Conservation (phyloP, 2,113 vertebrate species). For the Hippocampus comes region DNA sequence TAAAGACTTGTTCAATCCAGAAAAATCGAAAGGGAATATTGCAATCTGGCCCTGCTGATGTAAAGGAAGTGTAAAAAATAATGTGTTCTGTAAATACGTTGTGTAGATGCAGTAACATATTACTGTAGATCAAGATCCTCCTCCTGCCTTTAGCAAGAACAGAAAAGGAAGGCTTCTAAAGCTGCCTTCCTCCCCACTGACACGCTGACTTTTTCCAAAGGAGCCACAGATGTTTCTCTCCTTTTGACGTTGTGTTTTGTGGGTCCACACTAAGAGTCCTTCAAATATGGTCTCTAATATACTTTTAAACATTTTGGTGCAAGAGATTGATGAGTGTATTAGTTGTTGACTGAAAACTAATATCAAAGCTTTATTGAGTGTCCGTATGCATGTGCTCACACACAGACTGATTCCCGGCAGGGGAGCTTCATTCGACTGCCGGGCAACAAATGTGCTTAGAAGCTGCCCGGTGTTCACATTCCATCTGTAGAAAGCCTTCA, state of each 20-base stretch:
- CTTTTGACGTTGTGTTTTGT: background rate
- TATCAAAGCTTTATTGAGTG: background rate
- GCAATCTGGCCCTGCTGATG: conserved; percentile 66
- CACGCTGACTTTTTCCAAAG: conserved; percentile 21
- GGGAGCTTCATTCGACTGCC: background rate
- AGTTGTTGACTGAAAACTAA: too few relatives aligned
- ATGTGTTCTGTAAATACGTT: conserved; percentile 34
- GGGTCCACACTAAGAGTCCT: conserved; percentile 25
- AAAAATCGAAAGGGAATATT: conserved; percentile 55
- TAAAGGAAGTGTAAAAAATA: conserved; percentile 57
- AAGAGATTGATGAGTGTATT: too few relatives aligned
- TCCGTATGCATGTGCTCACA: background rate
- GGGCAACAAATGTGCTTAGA: background rate
- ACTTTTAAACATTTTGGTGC: too few relatives aligned
- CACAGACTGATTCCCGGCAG: background rate
- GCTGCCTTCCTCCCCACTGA: conserved; percentile 43
- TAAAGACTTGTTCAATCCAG: conserved; percentile 35
- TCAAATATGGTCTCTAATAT: conserved; percentile 11
- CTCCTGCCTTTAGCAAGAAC: background rate
- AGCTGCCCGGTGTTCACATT: background rate
- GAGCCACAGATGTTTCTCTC: conserved; percentile 21
- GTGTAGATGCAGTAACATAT: conserved; percentile 39
- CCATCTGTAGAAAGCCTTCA: background rate
- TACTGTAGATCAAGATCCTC: conserved; percentile 15
- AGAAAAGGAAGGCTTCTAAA: conserved; percentile 36